Percentiles rank a stretch among this genome's conserved stretches.
Conservation (phyloP, 2,113 vertebrate genomes). For the Myrmecophaga tridactyla region DNA sequence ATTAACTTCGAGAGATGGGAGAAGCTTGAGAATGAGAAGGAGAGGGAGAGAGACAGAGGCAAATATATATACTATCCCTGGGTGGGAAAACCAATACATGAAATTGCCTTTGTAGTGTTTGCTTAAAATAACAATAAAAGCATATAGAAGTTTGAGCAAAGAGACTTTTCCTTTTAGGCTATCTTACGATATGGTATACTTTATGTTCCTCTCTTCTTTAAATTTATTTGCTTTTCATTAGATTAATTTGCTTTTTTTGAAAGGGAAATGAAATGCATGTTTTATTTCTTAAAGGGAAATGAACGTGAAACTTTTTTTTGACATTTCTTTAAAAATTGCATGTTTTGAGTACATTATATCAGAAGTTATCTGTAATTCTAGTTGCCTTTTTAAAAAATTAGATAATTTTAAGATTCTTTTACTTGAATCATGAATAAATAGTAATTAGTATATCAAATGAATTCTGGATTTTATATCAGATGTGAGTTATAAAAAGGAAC, state of each 20-base stretch:
- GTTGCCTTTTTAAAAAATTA: not conserved
- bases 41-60: not conserved
- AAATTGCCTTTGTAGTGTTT: not conserved
- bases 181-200: not conserved
- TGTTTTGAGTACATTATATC: not conserved
- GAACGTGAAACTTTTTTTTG: not conserved
- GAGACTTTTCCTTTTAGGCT: not conserved
- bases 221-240: not conserved
- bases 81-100: not conserved
- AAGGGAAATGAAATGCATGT: conserved; percentile 17
- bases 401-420: not conserved
- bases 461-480: not conserved
- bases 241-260: not conserved
- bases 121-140: not conserved
- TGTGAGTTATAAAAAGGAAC: not conserved
- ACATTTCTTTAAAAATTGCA: not conserved
- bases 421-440: not conserved
- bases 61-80: accelerated
- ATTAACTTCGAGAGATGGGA: not conserved
- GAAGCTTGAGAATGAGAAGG: not conserved
- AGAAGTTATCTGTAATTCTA: not conserved
- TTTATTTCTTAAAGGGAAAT: not conserved
- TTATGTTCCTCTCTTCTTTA: not conserved
- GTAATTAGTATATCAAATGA: not conserved
- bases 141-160: not conserved